These are phyloP conservation scores for Cephus sareptanus DNA, from an alignment of 2,888 invertebrate species.

Conservation along the genomic window DNA sequence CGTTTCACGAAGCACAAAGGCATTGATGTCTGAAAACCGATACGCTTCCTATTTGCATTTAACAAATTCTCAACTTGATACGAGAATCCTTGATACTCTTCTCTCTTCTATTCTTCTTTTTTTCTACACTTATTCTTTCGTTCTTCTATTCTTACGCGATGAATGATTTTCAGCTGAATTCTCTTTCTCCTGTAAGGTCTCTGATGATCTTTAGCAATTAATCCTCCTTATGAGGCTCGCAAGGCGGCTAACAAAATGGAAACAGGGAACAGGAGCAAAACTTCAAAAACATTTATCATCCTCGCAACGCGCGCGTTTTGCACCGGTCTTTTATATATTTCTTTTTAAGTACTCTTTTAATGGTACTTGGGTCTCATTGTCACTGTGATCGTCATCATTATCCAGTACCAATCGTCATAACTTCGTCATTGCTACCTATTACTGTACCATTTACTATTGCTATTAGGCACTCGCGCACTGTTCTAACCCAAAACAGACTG, in stretches of 20 bases:
- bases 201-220: not conserved
- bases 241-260: not conserved
- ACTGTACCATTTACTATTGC: not conserved
- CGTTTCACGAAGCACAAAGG: not conserved
- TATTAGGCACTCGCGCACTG: conserved; percentile 18
- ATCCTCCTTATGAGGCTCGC: not conserved
- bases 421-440: not conserved
- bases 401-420: not conserved
- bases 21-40: not conserved
- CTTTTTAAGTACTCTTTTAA: not conserved
- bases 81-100: not conserved
- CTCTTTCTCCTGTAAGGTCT: not conserved
- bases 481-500: conserved; percentile 58
- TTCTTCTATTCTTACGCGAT: not conserved
- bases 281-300: not conserved
- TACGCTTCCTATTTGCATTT: not conserved
- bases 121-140: not conserved
- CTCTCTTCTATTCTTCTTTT: not conserved
- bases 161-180: not conserved
- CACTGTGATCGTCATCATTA: not conserved
- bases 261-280: not conserved
- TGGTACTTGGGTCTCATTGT: not conserved
- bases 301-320: not conserved
- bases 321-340: not conserved
- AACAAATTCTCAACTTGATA: not conserved